Evolutionary conservation across 2,888 invertebrate species (phyloP).

Genomic region (Muscina levida): DNA sequence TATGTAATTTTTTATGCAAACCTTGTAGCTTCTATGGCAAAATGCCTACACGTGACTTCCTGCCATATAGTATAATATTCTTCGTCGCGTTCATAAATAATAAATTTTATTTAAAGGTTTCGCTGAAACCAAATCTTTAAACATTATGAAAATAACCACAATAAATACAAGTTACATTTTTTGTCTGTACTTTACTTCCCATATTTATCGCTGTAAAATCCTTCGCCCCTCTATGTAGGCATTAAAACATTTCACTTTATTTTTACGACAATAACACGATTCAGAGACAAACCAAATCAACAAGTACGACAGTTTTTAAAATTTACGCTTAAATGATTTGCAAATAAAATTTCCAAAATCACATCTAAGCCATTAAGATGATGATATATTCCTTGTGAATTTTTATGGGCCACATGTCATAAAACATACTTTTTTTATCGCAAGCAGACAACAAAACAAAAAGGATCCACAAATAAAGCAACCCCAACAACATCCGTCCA

Average conservation of each 20-base stretch:
- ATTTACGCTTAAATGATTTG: slow-evolving; percentile 64
- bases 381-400: slow-evolving; percentile 62
- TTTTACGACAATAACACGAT: slow-evolving; percentile 32
- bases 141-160: slow-evolving; percentile 1
- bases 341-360: slow-evolving; percentile 66
- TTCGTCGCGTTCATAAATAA: no score
- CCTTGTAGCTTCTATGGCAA: no score
- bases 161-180: slow-evolving; percentile 15
- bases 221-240: slow-evolving; percentile 12
- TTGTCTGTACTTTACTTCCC: neutral
- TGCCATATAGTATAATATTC: no score
- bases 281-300: slow-evolving; percentile 48
- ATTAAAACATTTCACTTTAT: slow-evolving; percentile 50
- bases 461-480: neutral
- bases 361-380: slow-evolving; percentile 66
- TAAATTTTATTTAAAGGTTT: no score
- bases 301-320: slow-evolving; percentile 59
- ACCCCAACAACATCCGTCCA: neutral
- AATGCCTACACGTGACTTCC: neutral
- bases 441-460: slow-evolving; percentile 28
- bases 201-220: slow-evolving; percentile 39
- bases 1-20: no score
- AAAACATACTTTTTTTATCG: slow-evolving; percentile 61
- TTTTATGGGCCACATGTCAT: slow-evolving; percentile 66
- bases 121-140: neutral